phyloP scores from a whole-genome alignment of 2,113 vertebrate species.

The Lophius piscatorius region DNA sequence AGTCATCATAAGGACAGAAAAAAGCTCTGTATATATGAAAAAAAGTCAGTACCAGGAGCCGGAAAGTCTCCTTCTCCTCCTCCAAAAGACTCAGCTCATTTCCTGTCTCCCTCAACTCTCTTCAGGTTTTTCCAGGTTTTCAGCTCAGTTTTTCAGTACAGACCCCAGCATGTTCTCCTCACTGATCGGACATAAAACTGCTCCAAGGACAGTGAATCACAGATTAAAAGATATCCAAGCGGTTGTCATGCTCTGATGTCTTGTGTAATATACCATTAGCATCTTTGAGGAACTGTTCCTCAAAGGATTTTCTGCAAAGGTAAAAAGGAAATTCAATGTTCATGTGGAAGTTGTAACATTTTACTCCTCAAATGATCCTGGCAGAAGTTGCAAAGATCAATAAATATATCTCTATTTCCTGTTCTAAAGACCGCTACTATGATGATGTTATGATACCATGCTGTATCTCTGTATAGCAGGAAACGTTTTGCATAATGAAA shows the following conservation, averaged over 20 bases:
- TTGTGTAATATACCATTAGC: no score
- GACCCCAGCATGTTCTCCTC: slow-evolving; percentile 25
- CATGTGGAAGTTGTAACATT: neutral
- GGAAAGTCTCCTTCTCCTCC: neutral
- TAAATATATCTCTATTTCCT: no score
- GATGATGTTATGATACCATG: no score
- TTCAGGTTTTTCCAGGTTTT: slow-evolving; percentile 35
- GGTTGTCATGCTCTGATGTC: no score
- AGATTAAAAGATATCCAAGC: slow-evolving; percentile 45
- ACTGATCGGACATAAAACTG: slow-evolving; percentile 8
- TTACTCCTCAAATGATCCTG: slow-evolving; percentile 27
- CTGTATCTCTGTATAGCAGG: no score
- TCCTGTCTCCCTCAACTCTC: slow-evolving; percentile 50
- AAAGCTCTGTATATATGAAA: slow-evolving; percentile 20
- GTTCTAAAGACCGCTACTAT: no score
- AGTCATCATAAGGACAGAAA: no score
- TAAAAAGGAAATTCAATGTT: slow-evolving; percentile 1
- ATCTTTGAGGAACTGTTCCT: no score
- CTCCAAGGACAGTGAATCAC: neutral
- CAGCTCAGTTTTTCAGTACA: neutral
- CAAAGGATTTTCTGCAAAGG: slow-evolving; percentile 4
- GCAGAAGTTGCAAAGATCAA: slow-evolving; percentile 3
- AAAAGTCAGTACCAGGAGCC: slow-evolving; percentile 50
- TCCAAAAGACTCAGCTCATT: slow-evolving; percentile 52
- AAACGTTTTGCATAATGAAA: slow-evolving; percentile 14